Base-by-base conservation (phyloP, 1,140 invertebrate genomes). In the Drosophila pallidifrons region DNA sequence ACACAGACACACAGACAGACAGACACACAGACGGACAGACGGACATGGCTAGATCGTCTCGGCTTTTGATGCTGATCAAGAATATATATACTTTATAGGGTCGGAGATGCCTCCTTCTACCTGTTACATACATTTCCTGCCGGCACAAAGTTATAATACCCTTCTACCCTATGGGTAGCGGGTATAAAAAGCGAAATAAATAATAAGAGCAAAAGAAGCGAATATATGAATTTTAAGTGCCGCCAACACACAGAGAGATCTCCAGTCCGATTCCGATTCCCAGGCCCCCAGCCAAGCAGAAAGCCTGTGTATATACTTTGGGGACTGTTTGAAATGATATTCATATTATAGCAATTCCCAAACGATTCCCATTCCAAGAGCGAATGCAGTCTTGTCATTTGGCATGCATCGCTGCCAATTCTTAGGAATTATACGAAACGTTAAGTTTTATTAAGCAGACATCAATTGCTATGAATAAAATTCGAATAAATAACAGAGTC, bases 371-470 rank as follows among this genome's bases (percentile, higher is more conserved):
- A 75, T 63, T 77, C 38, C 3, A 1, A 57, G 11, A 38, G 10
- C 32, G 6, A 59, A 63, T 58, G 30, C 32, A 70, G 52, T 60
- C 60, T 77, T 61, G 75, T 79, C 78, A 77, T 79, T 80, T 59
- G 57, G 77, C 71, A 91, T 59, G 88, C 82, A 81, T 75, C 73
- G 73, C 66, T 91, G 81, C 64, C 76, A 85, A 75, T 91, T 91
- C 88, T 68, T 61, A 63, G 83, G 68, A 91, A 91, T 91, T 91
- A 85, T 91, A 88, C 75, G 88, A 91, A 70, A 91, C 89, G 76
- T 91, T 91, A 73, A 81, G 47, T 91, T 88, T 91, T 91, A 91
- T 91, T 91, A 91, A 91, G 82, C 87, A 80, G 73, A 87, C 88
- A 87, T 81, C 81, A 89, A 89, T 88, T 89, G 82, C 75, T 76